Evolutionary conservation across 1,140 invertebrate genomes (phyloP).

Genomic region (Apis mellifera): Amel_HAv3.1 CM009937.2:7620501-7621000

Average conservation of each 20-base stretch:
- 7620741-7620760: background rate
- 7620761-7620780: background rate
- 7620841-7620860: background rate
- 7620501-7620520: no score
- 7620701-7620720: slow-evolving; percentile 17
- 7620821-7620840: background rate
- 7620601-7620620: slow-evolving; percentile 2
- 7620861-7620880: background rate
- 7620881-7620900: background rate
- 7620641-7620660: slow-evolving; percentile 22
- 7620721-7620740: background rate
- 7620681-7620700: background rate
- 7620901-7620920: no score
- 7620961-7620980: slow-evolving; percentile 50
- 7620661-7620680: slow-evolving; percentile 7
- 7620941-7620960: slow-evolving; percentile 70
- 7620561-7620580: background rate
- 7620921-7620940: background rate
- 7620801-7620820: background rate
- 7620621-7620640: slow-evolving; percentile 12
- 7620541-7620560: background rate
- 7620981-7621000: slow-evolving; percentile 46
- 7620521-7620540: no score
- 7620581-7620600: background rate
- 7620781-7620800: background rate